A percentile compares a stretch with the other conserved stretches of the same genome.
Evolutionary conservation across 2,113 vertebrate genomes (phyloP).

Genomic region (Tinamus guttatus): DNA sequence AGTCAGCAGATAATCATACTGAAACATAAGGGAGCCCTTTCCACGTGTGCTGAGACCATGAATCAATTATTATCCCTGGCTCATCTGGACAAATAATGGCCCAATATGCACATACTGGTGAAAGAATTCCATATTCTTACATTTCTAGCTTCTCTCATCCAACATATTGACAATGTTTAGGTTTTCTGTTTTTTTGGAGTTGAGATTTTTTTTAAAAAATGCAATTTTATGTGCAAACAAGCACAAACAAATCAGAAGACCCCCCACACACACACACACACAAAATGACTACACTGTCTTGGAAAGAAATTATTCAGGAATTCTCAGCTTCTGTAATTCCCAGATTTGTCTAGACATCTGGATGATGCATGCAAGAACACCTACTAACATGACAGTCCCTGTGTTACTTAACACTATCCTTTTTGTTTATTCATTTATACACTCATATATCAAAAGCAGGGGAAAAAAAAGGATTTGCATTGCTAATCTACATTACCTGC

Average conservation of each 20-base stretch:
- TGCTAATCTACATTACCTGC: background rate
- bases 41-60: background rate
- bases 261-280: background rate
- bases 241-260: background rate
- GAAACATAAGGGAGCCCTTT: background rate
- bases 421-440: conserved; percentile 20
- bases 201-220: background rate
- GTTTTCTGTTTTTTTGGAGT: background rate
- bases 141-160: background rate
- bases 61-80: background rate
- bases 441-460: background rate
- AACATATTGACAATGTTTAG: background rate
- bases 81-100: background rate
- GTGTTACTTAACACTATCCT: conserved; percentile 9
- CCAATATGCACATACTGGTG: accelerated
- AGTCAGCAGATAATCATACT: background rate
- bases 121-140: background rate
- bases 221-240: background rate
- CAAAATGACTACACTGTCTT: background rate
- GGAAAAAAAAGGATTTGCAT: background rate
- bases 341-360: conserved; percentile 43
- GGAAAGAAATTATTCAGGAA: conserved; percentile 14
- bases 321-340: conserved; percentile 25
- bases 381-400: background rate
- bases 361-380: background rate